A percentile compares a stretch with the other conserved stretches of the same genome.
Evolutionary conservation across 2,113 vertebrate genomes (phyloP).

Genomic region (Zosterops hypoxanthus): DNA sequence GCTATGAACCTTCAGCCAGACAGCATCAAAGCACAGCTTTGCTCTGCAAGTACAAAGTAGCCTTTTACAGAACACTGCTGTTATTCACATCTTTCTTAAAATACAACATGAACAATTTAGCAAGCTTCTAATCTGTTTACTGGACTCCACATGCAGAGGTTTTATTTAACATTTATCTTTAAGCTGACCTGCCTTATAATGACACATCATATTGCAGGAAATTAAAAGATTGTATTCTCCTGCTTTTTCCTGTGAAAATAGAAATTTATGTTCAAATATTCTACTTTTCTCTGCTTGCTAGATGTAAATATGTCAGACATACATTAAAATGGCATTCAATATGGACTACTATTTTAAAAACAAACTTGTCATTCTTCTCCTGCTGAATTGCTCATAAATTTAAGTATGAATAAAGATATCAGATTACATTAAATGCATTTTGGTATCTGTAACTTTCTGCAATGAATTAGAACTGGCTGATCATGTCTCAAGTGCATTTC

Average conservation of each 20-base stretch:
- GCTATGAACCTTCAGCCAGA: not conserved
- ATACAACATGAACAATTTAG: not conserved
- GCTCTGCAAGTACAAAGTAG: not conserved
- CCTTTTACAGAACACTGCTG: not conserved
- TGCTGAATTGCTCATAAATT: constrained; percentile 86
- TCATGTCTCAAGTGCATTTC: constrained; percentile 91
- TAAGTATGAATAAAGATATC: constrained; percentile 88
- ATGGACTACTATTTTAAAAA: constrained; percentile 83
- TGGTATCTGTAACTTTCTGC: constrained; percentile 85
- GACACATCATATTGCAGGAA: constrained; percentile 38
- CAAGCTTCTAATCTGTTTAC: constrained; percentile 45
- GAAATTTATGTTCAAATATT: constrained; percentile 70
- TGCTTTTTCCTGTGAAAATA: constrained; percentile 41
- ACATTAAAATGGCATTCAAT: constrained; percentile 69
- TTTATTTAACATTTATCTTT: constrained; percentile 58
- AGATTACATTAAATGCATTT: constrained; percentile 93
- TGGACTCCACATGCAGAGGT: not conserved
- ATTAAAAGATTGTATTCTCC: constrained; percentile 56
- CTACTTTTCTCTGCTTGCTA: constrained; percentile 56
- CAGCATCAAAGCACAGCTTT: not conserved
- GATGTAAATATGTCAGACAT: constrained; percentile 75
- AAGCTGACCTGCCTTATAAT: constrained; percentile 42
- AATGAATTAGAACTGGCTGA: constrained; percentile 95
- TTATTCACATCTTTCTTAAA: constrained; percentile 15
- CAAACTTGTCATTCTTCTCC: constrained; percentile 80